Evolutionary conservation across 2,888 invertebrate species (phyloP), one percentile per base, ranked within the genome.

Genomic region (Spisula solida): DNA sequence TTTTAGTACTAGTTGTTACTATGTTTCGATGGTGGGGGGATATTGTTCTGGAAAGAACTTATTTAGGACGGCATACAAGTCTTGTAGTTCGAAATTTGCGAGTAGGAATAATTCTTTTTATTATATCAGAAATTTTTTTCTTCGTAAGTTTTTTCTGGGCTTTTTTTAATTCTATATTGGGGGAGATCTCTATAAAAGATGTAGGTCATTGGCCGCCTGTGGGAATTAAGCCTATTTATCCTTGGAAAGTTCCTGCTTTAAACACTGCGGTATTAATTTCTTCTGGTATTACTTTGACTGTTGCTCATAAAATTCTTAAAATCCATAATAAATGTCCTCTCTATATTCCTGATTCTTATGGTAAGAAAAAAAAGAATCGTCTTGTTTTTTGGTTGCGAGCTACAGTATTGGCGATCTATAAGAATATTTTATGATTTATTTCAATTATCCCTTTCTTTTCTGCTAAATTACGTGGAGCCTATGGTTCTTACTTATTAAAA

Each of bases 41-140:
- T 92, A 96, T 98, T 78, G 97, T 97, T 31, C 98, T 98, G 93
- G 98, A 98, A 97, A 97, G 97, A 93, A 97, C 98, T 0, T 97
- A 97, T 87, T 97, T 98, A 97, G 98, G 98, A 1, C 96, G 97
- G 86, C 98, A 98, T 95, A 97, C 98, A 0, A 96, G 96, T 41
- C 94, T 96, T 95, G 98, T 98, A 0, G 96, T 97, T 16, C 97
- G 97, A 96, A 97, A 97, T 1, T 94, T 98, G 96, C 97, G 97
- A 89, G 97, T 97, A 97, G 98, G 98, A 93, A 98, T 98, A 97
- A 97, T 98, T 96, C 96, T 98, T 97, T 98, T 98, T 97, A 98
- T 98, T 97, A 96, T 97, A 10, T 98, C 98, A 81, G 98, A 98
- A 97, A 96, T 98, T 93, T 97, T 98, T 93, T 97, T 97, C 95